A percentile compares a stretch with the other conserved stretches of the same genome.
Conservation (phyloP, 2,797 vertebrate genomes). For the Chelidonichthys spinosus region DNA sequence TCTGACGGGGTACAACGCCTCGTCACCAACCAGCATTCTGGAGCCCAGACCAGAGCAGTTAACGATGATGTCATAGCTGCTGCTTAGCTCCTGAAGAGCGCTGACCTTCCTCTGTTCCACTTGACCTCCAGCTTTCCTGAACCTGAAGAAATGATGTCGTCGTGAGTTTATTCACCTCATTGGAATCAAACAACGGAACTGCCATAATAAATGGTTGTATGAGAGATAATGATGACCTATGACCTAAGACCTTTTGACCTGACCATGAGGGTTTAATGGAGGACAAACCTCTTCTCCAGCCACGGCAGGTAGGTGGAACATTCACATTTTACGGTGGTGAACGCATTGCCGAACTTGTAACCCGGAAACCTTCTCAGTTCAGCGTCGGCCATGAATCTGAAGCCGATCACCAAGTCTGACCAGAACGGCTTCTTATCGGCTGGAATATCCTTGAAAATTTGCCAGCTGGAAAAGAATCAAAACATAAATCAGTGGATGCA, state of each 20-base stretch:
- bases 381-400: slow-evolving; percentile 85
- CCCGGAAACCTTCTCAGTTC: slow-evolving; percentile 90
- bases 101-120: slow-evolving; percentile 80
- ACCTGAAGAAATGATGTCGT: slow-evolving; percentile 71
- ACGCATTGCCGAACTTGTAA: slow-evolving; percentile 88
- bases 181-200: background rate
- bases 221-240: background rate
- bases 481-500: background rate
- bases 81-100: slow-evolving; percentile 86
- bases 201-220: background rate
- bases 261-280: background rate
- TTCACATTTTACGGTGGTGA: slow-evolving; percentile 93
- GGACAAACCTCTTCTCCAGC: slow-evolving; percentile 89
- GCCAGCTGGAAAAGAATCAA: slow-evolving; percentile 81
- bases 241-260: background rate
- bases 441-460: slow-evolving; percentile 88
- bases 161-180: background rate
- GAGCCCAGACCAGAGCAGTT: slow-evolving; percentile 93
- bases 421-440: slow-evolving; percentile 86
- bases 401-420: slow-evolving; percentile 89
- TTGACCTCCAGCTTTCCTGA: slow-evolving; percentile 83
- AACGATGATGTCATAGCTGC: slow-evolving; percentile 86
- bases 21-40: slow-evolving; percentile 81
- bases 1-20: slow-evolving; percentile 82
- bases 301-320: slow-evolving; percentile 89